Percentiles rank a stretch among this genome's conserved stretches.
Evolutionary conservation across 2,113 vertebrate species (phyloP).

Genomic region (Scomber japonicus): DNA sequence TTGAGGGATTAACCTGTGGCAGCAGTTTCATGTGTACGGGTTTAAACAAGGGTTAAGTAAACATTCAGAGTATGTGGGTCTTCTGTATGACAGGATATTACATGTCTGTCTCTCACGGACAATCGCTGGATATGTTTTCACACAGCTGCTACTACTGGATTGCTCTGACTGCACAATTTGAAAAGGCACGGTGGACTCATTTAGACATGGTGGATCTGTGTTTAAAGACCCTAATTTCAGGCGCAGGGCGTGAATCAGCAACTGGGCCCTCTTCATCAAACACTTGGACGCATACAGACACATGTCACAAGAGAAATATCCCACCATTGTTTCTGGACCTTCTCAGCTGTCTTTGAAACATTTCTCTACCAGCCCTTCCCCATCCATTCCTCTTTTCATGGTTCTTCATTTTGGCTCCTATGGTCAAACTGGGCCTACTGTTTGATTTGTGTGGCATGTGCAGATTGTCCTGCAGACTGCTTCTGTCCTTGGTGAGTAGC

Average conservation of each 20-base stretch:
- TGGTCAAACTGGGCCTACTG: background rate
- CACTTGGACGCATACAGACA: background rate
- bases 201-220: background rate
- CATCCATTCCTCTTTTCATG: background rate
- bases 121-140: slow-evolving; percentile 36
- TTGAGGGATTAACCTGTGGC: slow-evolving; percentile 8
- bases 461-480: slow-evolving; percentile 2
- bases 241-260: background rate
- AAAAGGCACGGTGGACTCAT: slow-evolving; percentile 1
- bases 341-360: slow-evolving; percentile 44
- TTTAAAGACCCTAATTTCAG: slow-evolving; percentile 10
- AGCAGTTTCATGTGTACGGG: background rate
- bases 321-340: background rate
- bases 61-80: background rate
- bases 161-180: slow-evolving; percentile 9
- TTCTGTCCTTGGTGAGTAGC: slow-evolving; percentile 32
- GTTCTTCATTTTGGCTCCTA: background rate
- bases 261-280: background rate
- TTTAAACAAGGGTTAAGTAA: background rate
- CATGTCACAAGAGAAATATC: background rate
- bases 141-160: slow-evolving; percentile 27
- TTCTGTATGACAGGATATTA: background rate
- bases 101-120: background rate
- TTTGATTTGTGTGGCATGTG: slow-evolving; percentile 28
- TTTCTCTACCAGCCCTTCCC: slow-evolving; percentile 1